Percentiles rank a stretch among this genome's conserved stretches.
Evolutionary conservation across 1,140 invertebrate genomes (phyloP).

Genomic region (Drosophila mojavensis): DNA sequence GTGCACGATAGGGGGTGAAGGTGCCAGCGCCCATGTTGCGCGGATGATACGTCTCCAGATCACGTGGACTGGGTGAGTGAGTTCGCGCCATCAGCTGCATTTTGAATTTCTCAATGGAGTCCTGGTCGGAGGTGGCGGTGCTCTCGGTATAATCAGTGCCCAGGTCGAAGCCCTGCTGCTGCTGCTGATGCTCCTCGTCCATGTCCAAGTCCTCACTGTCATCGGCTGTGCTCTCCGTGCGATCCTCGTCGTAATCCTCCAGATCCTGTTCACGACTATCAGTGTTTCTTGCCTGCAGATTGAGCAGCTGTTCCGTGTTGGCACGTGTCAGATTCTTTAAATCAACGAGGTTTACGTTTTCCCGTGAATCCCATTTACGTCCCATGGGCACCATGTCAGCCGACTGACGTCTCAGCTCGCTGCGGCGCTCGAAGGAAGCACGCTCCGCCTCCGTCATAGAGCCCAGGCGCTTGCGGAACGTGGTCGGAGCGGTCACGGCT

Average conservation of each 20-base stretch:
- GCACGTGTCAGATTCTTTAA: conserved; percentile 43
- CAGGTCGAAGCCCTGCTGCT: conserved; percentile 75
- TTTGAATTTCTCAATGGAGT: conserved; percentile 86
- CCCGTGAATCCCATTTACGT: conserved; percentile 74
- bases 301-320: conserved; percentile 28
- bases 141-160: conserved; percentile 87
- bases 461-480: conserved; percentile 74
- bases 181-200: conserved; percentile 52
- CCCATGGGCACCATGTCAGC: conserved; percentile 64
- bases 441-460: conserved; percentile 81
- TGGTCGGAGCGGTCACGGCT: conserved; percentile 26
- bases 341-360: conserved; percentile 56
- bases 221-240: conserved; percentile 69
- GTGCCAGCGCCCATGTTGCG: conserved; percentile 80
- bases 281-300: conserved; percentile 14
- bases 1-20: conserved; percentile 80
- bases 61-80: conserved; percentile 85
- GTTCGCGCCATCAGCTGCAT: conserved; percentile 84
- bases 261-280: conserved; percentile 29
- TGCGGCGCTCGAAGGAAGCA: conserved; percentile 72
- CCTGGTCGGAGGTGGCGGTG: conserved; percentile 85
- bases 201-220: conserved; percentile 60
- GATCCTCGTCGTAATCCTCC: conserved; percentile 53
- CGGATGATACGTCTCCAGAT: conserved; percentile 89
- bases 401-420: conserved; percentile 72